Percentiles rank a stretch among this genome's conserved stretches.
phyloP scores from a whole-genome alignment of 2,113 vertebrate genomes.

The Nesogale talazaci region DNA sequence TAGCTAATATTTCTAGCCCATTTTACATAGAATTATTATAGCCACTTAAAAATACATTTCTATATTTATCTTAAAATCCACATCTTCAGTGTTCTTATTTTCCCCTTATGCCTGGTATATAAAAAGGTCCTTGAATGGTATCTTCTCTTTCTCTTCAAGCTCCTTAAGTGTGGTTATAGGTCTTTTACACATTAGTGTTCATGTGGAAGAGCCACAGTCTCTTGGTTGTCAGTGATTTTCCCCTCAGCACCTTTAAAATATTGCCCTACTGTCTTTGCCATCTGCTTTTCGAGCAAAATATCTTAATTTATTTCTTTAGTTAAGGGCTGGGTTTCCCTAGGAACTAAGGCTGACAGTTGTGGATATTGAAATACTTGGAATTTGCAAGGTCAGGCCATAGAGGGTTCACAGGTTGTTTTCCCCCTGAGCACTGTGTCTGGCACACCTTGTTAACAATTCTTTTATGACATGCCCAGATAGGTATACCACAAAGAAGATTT shows the following conservation, averaged over 20 bases:
- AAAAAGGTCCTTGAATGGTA: neutral
- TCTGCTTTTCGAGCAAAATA: constrained; percentile 25
- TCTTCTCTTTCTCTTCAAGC: neutral
- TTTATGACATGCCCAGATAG: neutral
- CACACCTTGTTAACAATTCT: neutral
- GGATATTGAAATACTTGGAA: neutral
- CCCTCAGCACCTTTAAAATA: neutral
- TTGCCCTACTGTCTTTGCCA: neutral
- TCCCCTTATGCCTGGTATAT: neutral
- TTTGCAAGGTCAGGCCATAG: neutral
- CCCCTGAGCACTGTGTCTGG: neutral
- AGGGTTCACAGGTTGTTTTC: neutral
- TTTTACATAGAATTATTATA: constrained; percentile 29
- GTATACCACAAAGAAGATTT: neutral
- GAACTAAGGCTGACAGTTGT: neutral
- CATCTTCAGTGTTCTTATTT: neutral
- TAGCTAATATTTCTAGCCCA: constrained; percentile 37
- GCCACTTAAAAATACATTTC: neutral
- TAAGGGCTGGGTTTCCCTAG: neutral
- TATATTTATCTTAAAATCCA: neutral
- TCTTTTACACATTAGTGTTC: neutral
- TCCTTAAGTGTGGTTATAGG: neutral
- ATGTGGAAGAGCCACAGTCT: constrained; percentile 35
- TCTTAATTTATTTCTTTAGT: constrained; percentile 26
- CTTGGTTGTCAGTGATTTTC: neutral